Conservation (phyloP, 2,113 vertebrate species). For the Prochilodus magdalenae region DNA sequence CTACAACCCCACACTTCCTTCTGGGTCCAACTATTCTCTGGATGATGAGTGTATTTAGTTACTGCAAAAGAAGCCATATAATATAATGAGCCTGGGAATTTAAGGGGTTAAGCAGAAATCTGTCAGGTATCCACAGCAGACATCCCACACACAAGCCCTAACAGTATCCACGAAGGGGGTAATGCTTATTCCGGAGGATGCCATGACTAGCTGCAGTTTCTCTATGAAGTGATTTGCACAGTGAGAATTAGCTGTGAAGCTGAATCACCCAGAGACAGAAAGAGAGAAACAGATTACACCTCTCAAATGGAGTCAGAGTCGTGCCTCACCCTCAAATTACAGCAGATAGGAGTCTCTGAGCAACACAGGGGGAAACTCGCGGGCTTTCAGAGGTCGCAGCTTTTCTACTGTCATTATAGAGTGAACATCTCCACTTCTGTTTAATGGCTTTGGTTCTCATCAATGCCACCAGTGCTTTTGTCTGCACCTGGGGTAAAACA, state of each 20-base stretch:
- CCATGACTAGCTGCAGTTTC: neutral
- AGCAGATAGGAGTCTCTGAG: neutral
- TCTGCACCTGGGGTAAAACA: too few species aligned
- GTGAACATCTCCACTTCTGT: neutral
- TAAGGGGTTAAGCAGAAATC: neutral
- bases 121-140: neutral
- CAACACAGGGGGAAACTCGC: neutral
- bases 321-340: constrained; percentile 28
- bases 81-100: too few species aligned
- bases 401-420: neutral
- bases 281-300: constrained; percentile 13
- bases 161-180: neutral
- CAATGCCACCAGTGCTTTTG: too few species aligned
- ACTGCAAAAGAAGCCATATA: neutral
- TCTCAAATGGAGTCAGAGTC: neutral
- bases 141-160: neutral
- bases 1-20: too few species aligned
- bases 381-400: neutral
- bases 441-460: neutral
- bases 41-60: too few species aligned
- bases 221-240: constrained; percentile 27
- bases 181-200: neutral
- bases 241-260: constrained; percentile 16
- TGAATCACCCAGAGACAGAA: neutral
- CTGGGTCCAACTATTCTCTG: too few species aligned